These are phyloP conservation scores for Drosophila malerkotliana DNA, from an alignment of 1,140 invertebrate genomes.

Conservation along the genomic window DNA sequence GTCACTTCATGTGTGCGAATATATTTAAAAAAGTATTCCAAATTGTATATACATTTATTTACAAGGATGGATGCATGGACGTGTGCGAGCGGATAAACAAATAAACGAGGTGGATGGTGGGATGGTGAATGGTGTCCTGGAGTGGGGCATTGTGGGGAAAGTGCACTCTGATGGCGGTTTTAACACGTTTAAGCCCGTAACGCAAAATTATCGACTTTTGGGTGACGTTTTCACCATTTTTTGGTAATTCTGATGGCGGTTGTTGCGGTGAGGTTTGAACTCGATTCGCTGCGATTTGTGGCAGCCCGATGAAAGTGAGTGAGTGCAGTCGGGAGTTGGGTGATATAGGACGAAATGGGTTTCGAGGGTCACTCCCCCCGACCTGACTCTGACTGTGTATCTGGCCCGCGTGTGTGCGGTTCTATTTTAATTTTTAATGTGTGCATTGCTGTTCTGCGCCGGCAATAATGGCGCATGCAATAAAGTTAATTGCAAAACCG, in stretches of 20 bases:
- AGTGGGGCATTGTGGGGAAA: slow-evolving; percentile 15
- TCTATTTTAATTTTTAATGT: slow-evolving; percentile 82
- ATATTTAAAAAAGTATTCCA: slow-evolving; percentile 37
- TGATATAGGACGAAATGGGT: not conserved
- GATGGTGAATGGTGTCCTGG: not conserved
- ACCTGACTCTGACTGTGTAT: slow-evolving; percentile 9
- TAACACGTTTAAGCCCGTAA: slow-evolving; percentile 72
- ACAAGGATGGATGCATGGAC: slow-evolving; percentile 38
- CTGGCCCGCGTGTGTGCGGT: slow-evolving; percentile 47
- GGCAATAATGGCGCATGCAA: slow-evolving; percentile 80
- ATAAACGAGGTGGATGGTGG: slow-evolving; percentile 6
- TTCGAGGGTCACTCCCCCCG: not conserved
- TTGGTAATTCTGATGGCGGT: slow-evolving; percentile 53
- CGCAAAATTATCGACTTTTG: slow-evolving; percentile 78
- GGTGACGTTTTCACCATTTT: slow-evolving; percentile 68
- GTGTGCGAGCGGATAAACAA: slow-evolving; percentile 7
- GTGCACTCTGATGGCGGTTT: slow-evolving; percentile 68
- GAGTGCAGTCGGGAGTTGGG: slow-evolving; percentile 14
- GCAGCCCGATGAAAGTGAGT: slow-evolving; percentile 51
- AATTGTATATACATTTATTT: slow-evolving; percentile 67
- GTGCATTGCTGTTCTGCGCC: slow-evolving; percentile 63
- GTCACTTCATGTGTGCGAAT: slow-evolving; percentile 61
- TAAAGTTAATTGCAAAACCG: slow-evolving; percentile 84
- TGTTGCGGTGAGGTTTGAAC: slow-evolving; percentile 60
- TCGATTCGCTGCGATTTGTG: slow-evolving; percentile 56